Conservation (phyloP, 2,888 invertebrate species). For the Drosophila setosimentum region DNA sequence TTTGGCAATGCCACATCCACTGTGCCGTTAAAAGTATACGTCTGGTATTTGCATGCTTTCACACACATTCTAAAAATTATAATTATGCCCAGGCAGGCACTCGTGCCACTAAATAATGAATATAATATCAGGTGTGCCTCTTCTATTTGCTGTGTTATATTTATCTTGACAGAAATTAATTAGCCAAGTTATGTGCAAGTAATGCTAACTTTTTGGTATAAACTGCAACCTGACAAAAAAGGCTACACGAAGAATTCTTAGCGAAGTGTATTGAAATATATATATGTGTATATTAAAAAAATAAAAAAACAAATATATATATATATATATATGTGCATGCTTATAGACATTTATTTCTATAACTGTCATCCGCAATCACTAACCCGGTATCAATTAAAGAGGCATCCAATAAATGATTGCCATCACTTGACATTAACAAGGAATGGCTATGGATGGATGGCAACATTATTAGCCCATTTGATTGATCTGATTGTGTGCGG, state of each 20-base stretch:
- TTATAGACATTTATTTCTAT: conserved; percentile 15
- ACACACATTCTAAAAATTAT: conserved; percentile 6
- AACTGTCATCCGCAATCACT: conserved; percentile 49
- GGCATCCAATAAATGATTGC: conserved; percentile 35
- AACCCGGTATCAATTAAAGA: conserved; percentile 35
- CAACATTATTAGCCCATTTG: conserved; percentile 47
- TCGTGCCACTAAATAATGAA: not conserved
- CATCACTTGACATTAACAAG: conserved; percentile 40
- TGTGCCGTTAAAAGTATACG: conserved; percentile 10
- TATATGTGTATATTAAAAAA: not conserved
- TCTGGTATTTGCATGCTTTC: not conserved
- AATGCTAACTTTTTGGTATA: not conserved
- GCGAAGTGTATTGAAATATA: not conserved
- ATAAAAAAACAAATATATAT: too few species aligned
- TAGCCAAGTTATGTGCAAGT: conserved; percentile 2
- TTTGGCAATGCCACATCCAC: not conserved
- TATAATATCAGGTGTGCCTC: not conserved
- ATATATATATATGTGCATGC: not conserved
- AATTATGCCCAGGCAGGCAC: conserved; percentile 1
- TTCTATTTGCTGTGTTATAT: not conserved
- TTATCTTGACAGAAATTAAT: conserved; percentile 12
- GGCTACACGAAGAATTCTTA: not conserved
- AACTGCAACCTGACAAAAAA: not conserved
- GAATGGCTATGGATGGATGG: conserved; percentile 1
- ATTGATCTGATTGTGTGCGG: conserved; percentile 53